Base-by-base conservation (phyloP, 2,888 invertebrate species). In the Drosophila borealis region DNA sequence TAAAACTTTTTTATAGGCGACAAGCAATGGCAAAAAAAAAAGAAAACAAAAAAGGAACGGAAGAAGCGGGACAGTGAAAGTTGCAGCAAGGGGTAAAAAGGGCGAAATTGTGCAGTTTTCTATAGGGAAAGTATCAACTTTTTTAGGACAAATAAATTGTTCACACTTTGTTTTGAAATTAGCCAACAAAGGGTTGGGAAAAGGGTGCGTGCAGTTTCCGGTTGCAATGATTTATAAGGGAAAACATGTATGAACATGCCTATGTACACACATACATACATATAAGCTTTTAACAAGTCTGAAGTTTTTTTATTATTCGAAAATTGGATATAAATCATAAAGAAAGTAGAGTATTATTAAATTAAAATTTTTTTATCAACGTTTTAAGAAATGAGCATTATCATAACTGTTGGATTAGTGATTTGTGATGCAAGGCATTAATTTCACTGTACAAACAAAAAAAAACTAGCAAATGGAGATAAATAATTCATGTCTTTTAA, bases 141-240 rank as follows among this genome's bases (percentile, higher is more conserved):
- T 68, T 70, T 70, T 80, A 37, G 34, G 59, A 45, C 56, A 74
- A 70, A 87, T 69, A 74, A 77, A 84, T 73, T 68, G 67, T 71
- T 83, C 56, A 49, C 84, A 74, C 63, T 85, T 81, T 84, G 74
- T 77, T 73, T 65, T 67, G 70, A 56, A 87, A 84, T 87, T 87
- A 87, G 69, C 56, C 17, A 44, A n/a, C 19, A 51, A 44, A 41
- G 50, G 41, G 49, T 59, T 65, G 39, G 29, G 45, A 64, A 55
- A 39, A 48, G 66, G 62, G 49, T 54, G 37, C 45, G 14, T 41
- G 34, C 11, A 11, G 17, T 2, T 33, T 21, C 17, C 21, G 66
- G 57, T 70, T 63, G 55, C 39, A 65, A 65, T 85, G 67, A 72
- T 70, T 71, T 78, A 73, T 67, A 55, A 17, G 5, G 42, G 5